Conservation (phyloP, 2,888 invertebrate genomes). For the Melanchra persicariae region DNA sequence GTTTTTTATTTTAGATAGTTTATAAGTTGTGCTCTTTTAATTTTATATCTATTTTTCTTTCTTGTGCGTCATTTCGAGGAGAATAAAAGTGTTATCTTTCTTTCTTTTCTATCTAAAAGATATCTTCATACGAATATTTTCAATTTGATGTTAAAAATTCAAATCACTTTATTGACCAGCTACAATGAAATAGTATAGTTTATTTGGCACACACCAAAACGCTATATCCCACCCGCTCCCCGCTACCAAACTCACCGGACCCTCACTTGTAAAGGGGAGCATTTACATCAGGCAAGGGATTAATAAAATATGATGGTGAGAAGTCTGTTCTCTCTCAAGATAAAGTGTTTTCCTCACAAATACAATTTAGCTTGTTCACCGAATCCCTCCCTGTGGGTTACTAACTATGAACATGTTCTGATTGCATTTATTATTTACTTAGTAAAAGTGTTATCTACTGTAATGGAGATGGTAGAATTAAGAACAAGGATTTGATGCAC, state of each 20-base stretch:
- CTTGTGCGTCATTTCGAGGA: too few species aligned
- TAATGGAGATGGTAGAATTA: constrained; percentile 14
- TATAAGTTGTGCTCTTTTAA: too few species aligned
- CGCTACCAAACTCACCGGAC: constrained; percentile 13
- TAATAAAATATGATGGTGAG: constrained; percentile 65
- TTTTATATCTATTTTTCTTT: too few species aligned
- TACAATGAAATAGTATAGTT: too few species aligned
- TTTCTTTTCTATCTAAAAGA: too few species aligned
- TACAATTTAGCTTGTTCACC: constrained; percentile 51
- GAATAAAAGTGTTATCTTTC: too few species aligned
- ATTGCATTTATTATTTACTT: constrained; percentile 56
- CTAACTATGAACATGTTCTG: constrained; percentile 51
- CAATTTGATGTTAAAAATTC: too few species aligned
- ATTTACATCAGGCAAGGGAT: constrained; percentile 62
- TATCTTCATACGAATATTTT: too few species aligned
- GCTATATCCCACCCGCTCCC: background rate
- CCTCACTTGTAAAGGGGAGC: constrained; percentile 30
- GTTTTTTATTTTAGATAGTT: too few species aligned
- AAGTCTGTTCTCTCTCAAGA: constrained; percentile 54
- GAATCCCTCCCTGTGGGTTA: constrained; percentile 36
- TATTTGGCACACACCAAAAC: too few species aligned
- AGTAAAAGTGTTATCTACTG: constrained; percentile 10
- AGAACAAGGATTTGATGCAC: background rate
- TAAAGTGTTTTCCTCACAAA: constrained; percentile 47
- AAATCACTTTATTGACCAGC: too few species aligned